Evolutionary conservation across 2,113 vertebrate genomes (phyloP).

Genomic region (Physeter macrocephalus): DNA sequence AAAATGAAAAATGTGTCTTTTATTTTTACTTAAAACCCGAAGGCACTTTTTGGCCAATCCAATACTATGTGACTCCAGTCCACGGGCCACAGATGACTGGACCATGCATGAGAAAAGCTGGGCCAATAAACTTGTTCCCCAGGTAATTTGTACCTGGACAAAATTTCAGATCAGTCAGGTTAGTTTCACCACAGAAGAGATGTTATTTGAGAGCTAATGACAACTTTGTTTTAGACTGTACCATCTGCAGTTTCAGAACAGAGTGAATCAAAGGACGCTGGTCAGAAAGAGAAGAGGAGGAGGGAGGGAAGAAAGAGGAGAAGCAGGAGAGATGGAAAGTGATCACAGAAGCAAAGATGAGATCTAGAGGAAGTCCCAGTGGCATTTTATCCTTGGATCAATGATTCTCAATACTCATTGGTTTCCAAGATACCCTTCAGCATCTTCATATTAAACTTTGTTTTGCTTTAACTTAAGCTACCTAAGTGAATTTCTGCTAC

Average conservation of each 20-base stretch:
- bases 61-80: neutral
- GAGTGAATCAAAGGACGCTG: accelerated
- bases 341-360: neutral
- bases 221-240: neutral
- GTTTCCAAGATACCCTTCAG: neutral
- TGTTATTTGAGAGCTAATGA: neutral
- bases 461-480: neutral
- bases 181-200: neutral
- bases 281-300: neutral
- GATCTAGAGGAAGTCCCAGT: neutral
- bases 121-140: neutral
- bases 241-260: neutral
- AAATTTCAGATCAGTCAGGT: neutral
- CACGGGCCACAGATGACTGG: neutral
- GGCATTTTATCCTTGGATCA: neutral
- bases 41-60: no score
- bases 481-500: neutral
- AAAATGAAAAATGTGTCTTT: no score
- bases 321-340: neutral
- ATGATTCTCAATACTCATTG: neutral
- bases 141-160: neutral
- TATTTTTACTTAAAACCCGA: no score
- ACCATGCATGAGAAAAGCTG: neutral
- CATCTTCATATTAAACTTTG: neutral
- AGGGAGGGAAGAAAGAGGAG: neutral